These are phyloP conservation scores for Rhodinocichla rosea DNA, from an alignment of 2,113 vertebrate species.

Conservation along the genomic window DNA sequence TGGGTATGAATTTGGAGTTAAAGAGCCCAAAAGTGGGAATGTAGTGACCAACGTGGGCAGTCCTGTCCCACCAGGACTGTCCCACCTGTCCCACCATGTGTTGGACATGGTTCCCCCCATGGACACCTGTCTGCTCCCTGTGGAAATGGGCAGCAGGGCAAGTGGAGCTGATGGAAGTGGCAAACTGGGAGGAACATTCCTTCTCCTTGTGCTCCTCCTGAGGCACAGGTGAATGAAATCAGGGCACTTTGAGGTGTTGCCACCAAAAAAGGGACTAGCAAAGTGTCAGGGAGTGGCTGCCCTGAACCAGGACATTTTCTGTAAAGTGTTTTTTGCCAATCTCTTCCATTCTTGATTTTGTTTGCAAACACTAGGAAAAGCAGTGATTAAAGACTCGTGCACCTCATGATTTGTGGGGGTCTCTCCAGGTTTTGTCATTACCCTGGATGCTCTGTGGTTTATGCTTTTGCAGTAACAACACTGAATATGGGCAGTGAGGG, in stretches of 20 bases:
- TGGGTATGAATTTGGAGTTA: not conserved
- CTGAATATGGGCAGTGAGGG: not conserved
- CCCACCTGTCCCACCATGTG: too few species aligned
- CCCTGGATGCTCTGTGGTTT: not conserved
- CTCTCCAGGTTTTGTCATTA: not conserved
- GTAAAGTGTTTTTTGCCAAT: accelerated
- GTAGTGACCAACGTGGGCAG: not conserved
- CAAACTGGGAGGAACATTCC: not conserved
- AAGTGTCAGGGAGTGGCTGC: not conserved
- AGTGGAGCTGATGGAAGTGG: not conserved
- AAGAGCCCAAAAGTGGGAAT: not conserved
- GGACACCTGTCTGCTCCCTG: not conserved
- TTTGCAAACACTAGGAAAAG: not conserved
- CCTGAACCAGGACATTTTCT: not conserved
- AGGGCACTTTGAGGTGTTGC: not conserved
- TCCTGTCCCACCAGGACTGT: not conserved
- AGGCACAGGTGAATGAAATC: not conserved
- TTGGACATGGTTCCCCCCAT: accelerated
- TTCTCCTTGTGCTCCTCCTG: not conserved
- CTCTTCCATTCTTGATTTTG: not conserved
- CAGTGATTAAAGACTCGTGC: not conserved
- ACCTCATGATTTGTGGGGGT: not conserved
- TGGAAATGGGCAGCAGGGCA: not conserved
- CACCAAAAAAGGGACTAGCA: not conserved
- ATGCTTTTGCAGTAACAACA: not conserved